These are phyloP conservation scores for Hemicrepidius hirtus DNA, from an alignment of 2,888 invertebrate species.

Conservation along the genomic window DNA sequence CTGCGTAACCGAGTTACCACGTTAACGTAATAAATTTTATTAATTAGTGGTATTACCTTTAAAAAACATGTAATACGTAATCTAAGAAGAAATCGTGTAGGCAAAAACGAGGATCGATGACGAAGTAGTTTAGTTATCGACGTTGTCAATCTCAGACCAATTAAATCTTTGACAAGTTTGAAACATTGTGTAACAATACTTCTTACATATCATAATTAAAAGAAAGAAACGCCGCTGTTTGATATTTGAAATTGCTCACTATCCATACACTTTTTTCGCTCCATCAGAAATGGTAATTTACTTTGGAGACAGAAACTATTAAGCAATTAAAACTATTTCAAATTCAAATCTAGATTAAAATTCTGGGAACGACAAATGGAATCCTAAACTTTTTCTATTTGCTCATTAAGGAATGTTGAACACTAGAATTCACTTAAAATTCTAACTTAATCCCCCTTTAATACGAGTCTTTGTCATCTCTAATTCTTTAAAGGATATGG, in stretches of 20 bases:
- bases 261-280: constrained; percentile 13
- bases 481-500: constrained; percentile 47
- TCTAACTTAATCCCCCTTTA: constrained; percentile 67
- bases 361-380: constrained; percentile 62
- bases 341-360: constrained; percentile 63
- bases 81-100: constrained; percentile 49
- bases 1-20: constrained; percentile 30
- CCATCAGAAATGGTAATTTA: constrained; percentile 27
- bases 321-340: constrained; percentile 58
- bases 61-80: constrained; percentile 45
- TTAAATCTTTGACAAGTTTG: constrained; percentile 68
- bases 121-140: constrained; percentile 64
- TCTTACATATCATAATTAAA: constrained; percentile 61
- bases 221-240: constrained; percentile 52
- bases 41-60: constrained; percentile 52
- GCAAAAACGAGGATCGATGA: constrained; percentile 62
- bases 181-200: constrained; percentile 68
- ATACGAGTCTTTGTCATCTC: constrained; percentile 65
- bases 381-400: constrained; percentile 58
- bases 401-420: constrained; percentile 64
- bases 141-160: constrained; percentile 67
- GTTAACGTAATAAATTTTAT: constrained; percentile 43
- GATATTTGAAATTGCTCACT: constrained; percentile 35
- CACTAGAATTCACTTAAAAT: constrained; percentile 68
- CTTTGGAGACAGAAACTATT: constrained; percentile 34